Evolutionary conservation across 2,113 vertebrate species (phyloP), one percentile per base, ranked within the genome.

Genomic region (Tragelaphus imberbis): DNA sequence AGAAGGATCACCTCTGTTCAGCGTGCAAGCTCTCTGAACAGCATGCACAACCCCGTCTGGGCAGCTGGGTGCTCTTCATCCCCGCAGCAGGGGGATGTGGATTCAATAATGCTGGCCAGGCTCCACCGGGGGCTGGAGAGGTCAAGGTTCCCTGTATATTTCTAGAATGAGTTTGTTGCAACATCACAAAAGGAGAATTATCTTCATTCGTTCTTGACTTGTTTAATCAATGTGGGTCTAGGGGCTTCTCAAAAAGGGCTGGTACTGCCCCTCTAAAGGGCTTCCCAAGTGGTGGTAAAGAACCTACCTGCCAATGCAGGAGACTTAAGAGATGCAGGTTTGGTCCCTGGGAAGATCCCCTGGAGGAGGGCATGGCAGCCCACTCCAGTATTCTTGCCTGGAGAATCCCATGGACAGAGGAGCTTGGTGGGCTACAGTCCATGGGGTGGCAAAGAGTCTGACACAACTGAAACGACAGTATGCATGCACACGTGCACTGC

Each of bases 401-500:
- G 10, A 71, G n/a, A 40, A 23, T 12, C 68, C 68, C 10, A 1
- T 23, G 68, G 19, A 12, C 68, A 23, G 68, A 71, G n/a, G 68
- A 71, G 68, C n/a, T 0, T 12, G 68, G 68, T 23, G 68, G 68
- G 19, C 68, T 23, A 23, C n/a, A 71, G n/a, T 40, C n/a, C n/a
- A 6, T 2, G n/a, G n/a, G 36, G 10, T 71, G 68, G 7, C 68
- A 12, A n/a, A n/a, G n/a, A 71, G n/a, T 71, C n/a, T 12, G 68
- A 71, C 68, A 40, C 19, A 2, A 71, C 19, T 36, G n/a, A 71
- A 23, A 19, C 0, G 2, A 71, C 19, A 71, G 19, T 25, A 59
- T 0, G 58, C n/a, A 11, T 0, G 4, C 65, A 21, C 0, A 1
- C n/a, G 3, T 12, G 19, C 68, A 40, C 5, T 28, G 10, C 9